Evolutionary conservation across 2,888 invertebrate genomes (phyloP).

Genomic region (Xestia sexstrigata): DNA sequence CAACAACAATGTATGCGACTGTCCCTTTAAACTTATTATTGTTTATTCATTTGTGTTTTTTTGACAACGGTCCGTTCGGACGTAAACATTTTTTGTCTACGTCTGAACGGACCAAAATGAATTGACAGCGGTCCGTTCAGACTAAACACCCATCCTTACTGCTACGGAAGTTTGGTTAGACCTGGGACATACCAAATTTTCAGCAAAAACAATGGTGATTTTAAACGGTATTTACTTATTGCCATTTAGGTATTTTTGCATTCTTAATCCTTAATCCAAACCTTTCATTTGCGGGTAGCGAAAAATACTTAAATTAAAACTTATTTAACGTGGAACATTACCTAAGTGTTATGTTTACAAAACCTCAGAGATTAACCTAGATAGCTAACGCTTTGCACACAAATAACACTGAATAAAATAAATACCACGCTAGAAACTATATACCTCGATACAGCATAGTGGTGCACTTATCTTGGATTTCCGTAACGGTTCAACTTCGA

Average conservation of each 20-base stretch:
- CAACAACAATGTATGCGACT: too few species aligned
- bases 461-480: conserved; percentile 38
- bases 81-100: too few species aligned
- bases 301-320: background rate
- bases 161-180: background rate
- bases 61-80: too few species aligned
- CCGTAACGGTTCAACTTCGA: conserved; percentile 10
- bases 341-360: background rate
- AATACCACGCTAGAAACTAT: conserved; percentile 5
- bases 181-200: background rate
- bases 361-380: background rate
- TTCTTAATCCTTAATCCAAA: background rate
- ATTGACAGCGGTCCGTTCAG: too few species aligned
- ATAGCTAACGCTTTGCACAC: conserved; percentile 12
- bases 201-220: background rate
- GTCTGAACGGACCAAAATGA: too few species aligned
- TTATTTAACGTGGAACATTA: background rate
- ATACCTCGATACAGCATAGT: background rate
- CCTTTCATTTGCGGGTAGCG: background rate
- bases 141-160: too few species aligned
- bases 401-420: conserved; percentile 7
- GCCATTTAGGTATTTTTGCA: background rate
- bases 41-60: too few species aligned
- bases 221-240: too few species aligned
- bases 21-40: too few species aligned